Evolutionary conservation across 1,140 invertebrate genomes (phyloP), one percentile per base, ranked within the genome.

Genomic region (Diachasma alloeum): DNA sequence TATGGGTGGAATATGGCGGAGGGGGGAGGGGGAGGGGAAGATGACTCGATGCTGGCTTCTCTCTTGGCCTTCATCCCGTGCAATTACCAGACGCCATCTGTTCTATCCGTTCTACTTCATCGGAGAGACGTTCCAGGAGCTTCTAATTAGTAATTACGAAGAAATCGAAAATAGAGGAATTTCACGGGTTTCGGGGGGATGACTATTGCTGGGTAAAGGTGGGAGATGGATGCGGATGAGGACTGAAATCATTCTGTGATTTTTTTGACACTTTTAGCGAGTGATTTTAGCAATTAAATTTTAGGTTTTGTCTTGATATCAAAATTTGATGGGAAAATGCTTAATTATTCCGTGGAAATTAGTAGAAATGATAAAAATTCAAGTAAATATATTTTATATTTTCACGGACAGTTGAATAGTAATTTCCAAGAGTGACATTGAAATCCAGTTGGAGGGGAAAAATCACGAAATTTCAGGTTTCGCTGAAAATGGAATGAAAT

Each of bases 141-240:
- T 72, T 77, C 78, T 79, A 79, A 79, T 79, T 79, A 79, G 72
- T 79, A 77, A 79, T 79, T 79, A 79, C 75, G 68, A 77, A 76
- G 75, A 77, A 79, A 77, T 79, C 72, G 74, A 77, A 77, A 79
- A 77, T 77, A 77, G 72, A 79, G 56, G 67, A 75, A 75, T 78
- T 66, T 71, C n/a, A n/a, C n/a, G 17, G 19, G 36, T 72, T 56
- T 44, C 69, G 31, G 69, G 42, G 70, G 11, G 37, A 39, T 22
- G 22, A 19, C n/a, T 36, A 19, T 17, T 39, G 36, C 11, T 11
- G 10, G 15, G n/a, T 69, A 69, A 22, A 15, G n/a, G 37, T 15
- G 37, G 11, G 13, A 69, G 31, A 69, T 42, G 13, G 13, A 66
- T 26, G 19, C 4, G 19, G 9, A 26, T 13, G 15, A 66, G 24